These are phyloP conservation scores for Ennomos quercinarius DNA, from an alignment of 2,888 invertebrate genomes.

Conservation along the genomic window DNA sequence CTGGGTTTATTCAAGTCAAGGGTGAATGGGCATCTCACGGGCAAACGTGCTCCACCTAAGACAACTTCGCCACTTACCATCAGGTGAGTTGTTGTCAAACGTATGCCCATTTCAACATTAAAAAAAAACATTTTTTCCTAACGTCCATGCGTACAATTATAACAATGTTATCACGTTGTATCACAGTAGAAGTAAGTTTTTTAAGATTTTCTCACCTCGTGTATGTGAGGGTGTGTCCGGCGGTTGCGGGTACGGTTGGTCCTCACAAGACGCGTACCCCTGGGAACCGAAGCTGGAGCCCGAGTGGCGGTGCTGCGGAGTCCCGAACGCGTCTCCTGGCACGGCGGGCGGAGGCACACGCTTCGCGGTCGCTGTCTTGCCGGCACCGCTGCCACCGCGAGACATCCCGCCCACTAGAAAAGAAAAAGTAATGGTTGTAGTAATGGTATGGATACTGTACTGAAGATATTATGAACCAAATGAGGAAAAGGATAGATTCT, in stretches of 20 bases:
- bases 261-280: conserved; percentile 92
- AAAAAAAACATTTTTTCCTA: too few relatives aligned
- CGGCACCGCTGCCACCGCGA: conserved; percentile 89
- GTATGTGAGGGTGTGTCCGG: conserved; percentile 86
- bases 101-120: too few relatives aligned
- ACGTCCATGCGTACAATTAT: too few relatives aligned
- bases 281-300: conserved; percentile 92
- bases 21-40: too few relatives aligned
- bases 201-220: conserved; percentile 61
- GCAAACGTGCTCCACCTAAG: too few relatives aligned
- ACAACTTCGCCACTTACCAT: too few relatives aligned
- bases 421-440: too few relatives aligned
- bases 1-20: too few relatives aligned
- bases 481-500: too few relatives aligned
- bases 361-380: conserved; percentile 93
- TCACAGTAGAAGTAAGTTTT: not conserved
- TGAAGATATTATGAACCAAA: not conserved
- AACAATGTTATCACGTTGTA: not conserved
- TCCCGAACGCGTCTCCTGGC: conserved; percentile 89
- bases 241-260: conserved; percentile 88
- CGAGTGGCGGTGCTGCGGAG: conserved; percentile 89
- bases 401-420: conserved; percentile 95
- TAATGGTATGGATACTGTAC: not conserved
- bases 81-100: too few relatives aligned
- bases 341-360: conserved; percentile 96